Conservation (phyloP, 2,797 vertebrate species). For the Heliangelus exortis region DNA sequence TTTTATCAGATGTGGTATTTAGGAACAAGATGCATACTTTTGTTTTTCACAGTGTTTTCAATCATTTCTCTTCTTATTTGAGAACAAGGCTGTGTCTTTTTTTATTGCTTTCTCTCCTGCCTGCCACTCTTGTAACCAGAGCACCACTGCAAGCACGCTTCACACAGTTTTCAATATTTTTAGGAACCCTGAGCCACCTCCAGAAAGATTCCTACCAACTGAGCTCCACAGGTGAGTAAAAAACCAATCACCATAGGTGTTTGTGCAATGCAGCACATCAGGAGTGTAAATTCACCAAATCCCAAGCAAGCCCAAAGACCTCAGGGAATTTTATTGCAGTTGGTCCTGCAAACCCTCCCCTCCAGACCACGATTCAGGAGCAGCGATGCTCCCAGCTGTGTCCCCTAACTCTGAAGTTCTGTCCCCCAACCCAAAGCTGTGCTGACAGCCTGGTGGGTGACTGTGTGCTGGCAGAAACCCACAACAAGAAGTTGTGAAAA, state of each 20-base stretch:
- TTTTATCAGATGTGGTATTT: not conserved
- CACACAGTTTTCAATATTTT: not conserved
- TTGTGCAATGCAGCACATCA: not conserved
- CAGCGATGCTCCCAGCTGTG: not conserved
- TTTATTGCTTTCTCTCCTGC: not conserved
- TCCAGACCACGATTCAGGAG: rapidly evolving
- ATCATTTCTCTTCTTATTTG: not conserved
- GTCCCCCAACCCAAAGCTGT: not conserved
- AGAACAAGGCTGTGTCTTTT: not conserved
- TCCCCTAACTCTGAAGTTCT: not conserved
- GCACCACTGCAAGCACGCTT: rapidly evolving
- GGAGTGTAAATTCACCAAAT: not conserved
- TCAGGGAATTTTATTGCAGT: not conserved
- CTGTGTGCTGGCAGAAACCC: not conserved
- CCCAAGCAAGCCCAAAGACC: not conserved
- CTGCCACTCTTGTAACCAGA: not conserved
- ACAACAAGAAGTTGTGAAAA: not conserved
- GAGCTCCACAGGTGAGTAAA: not conserved
- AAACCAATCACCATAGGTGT: not conserved
- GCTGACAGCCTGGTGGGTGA: not conserved
- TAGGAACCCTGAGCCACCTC: not conserved
- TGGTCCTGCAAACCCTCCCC: not conserved
- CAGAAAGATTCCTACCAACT: not conserved
- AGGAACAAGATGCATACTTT: not conserved
- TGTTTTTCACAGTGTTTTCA: not conserved